Base-by-base conservation (phyloP, 2,113 vertebrate species). In the Coryphaenoides rupestris region DNA sequence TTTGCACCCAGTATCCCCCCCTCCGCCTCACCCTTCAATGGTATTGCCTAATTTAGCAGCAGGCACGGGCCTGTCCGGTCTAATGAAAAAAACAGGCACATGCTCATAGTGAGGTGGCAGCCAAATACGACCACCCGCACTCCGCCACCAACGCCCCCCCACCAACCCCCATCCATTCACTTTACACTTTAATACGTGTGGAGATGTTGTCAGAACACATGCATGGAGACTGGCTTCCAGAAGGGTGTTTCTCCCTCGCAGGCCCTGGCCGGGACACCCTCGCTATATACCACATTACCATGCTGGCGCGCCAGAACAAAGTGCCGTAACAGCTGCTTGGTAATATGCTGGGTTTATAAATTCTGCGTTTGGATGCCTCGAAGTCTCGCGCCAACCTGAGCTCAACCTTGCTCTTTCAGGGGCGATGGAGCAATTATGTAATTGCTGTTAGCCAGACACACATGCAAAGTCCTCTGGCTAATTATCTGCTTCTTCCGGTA, bases 321-420 rank as follows among this genome's bases (percentile, higher is more conserved):
- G 81, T 58, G 26, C 56, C 71, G 69, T 26, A 78, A 86, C 86
- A 84, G 80, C 81, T 83, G 84, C 74, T 75, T 86, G 74, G 83
- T 85, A 78, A 88, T 82, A 74, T 79, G 73, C 76, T n/a, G n/a
- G n/a, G 84, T 73, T 78, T 73, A 85, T 86, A 82, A 82, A 87
- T 87, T 86, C 83, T 79, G 76, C 75, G 73, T 68, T 78, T n/a
- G n/a, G 78, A 85, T 78, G 82, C 79, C 78, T 77, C 75, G n/a
- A 63, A 77, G 80, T 84, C 76, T 81, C 28, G 50, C 66, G 76
- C 72, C 49, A 26, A n/a, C n/a, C 65, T 60, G 66, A 73, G 69
- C 63, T 74, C 62, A 81, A 52, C 55, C 60, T 55, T 65, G 26
- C 28, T 68, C 66, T 62, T 65, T 60, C 52, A 56, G 17, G n/a